Evolutionary conservation across 2,888 invertebrate genomes (phyloP), one percentile per base, ranked within the genome.

Genomic region (Hyposoter didymator): DNA sequence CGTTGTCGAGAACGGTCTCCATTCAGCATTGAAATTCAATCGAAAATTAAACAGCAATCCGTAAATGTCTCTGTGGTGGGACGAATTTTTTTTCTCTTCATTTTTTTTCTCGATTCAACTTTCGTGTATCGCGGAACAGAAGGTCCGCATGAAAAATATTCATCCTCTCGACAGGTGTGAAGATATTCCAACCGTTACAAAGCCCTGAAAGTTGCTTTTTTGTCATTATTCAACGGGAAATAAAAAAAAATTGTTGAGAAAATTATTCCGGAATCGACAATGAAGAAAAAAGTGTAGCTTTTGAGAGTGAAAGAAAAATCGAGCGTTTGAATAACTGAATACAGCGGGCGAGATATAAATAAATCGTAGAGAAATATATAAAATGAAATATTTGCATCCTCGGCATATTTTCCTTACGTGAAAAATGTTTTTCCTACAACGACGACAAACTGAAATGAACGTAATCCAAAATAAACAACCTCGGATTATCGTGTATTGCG

Each of bases 11-110:
- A 74, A 67, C 52, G 67, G n/a, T 35, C 55, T 73, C 69, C 17
- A 22, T 43, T 59, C 45, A 22, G 32, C 47, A 78, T 85, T 73
- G 67, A 80, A 67, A 82, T 85, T 78, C 82, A 67, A 45, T 78
- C 47, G 52, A 45, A 49, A 64, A 64, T 49, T 70, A 55, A 59
- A 74, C 66, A 67, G 28, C 47, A 19, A 47, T 64, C 19, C 45
- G 32, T 39, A 64, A 55, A 45, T 64, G 32, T 47, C 64, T 75
- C 39, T 35, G 52, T 19, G 22, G 19, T 12, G 52, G 19, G 19
- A 22, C 12, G 70, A 49, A 10, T 28, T 17, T 28, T 22, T 22
- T 22, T 19, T 66, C 28, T 39, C 4, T 22, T 14, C 10, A n/a
- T 39, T 43, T 35, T 39, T 66, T 17, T 19, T 12, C 8, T 47